Percentiles rank a stretch among this genome's conserved stretches.
phyloP scores from a whole-genome alignment of 64 coral and sea anemone genomes.

The Actinia tenebrosa region DNA sequence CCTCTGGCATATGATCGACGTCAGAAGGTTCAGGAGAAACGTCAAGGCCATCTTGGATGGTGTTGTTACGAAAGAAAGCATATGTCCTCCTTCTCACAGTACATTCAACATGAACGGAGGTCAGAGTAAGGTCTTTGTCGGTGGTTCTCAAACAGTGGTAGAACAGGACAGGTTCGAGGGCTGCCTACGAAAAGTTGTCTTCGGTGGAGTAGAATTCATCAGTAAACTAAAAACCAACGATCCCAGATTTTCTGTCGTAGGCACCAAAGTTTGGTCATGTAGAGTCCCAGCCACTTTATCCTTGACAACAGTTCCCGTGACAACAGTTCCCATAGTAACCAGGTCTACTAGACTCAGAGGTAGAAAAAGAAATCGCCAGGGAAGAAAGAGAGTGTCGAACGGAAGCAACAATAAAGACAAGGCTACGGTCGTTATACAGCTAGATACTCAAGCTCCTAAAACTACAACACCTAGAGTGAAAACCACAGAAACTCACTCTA shows the following conservation, averaged over 20 bases:
- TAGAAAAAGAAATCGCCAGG: not conserved
- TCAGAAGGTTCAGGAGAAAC: not conserved
- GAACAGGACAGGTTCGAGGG: not conserved
- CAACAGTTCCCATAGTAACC: not conserved
- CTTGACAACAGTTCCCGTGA: not conserved
- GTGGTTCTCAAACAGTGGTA: not conserved
- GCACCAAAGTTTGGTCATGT: conserved; percentile 10
- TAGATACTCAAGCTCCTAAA: not conserved
- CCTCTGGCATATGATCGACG: not conserved
- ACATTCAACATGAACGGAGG: conserved; percentile 33
- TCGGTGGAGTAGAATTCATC: not conserved
- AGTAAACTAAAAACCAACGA: conserved; percentile 11
- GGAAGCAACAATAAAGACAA: not conserved
- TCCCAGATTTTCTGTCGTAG: not conserved
- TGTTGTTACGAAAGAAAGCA: not conserved
- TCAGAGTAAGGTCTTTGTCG: conserved; percentile 5
- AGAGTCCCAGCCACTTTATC: not conserved
- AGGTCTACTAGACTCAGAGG: not conserved
- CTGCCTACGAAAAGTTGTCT: not conserved
- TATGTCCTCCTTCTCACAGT: not conserved
- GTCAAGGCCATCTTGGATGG: not conserved
- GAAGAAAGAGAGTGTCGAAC: not conserved
- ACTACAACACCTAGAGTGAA: not conserved
- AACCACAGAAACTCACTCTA: not conserved
- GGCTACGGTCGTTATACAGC: not conserved